Base-by-base conservation (phyloP, 2,888 invertebrate genomes). In the Litoditis marina region DNA sequence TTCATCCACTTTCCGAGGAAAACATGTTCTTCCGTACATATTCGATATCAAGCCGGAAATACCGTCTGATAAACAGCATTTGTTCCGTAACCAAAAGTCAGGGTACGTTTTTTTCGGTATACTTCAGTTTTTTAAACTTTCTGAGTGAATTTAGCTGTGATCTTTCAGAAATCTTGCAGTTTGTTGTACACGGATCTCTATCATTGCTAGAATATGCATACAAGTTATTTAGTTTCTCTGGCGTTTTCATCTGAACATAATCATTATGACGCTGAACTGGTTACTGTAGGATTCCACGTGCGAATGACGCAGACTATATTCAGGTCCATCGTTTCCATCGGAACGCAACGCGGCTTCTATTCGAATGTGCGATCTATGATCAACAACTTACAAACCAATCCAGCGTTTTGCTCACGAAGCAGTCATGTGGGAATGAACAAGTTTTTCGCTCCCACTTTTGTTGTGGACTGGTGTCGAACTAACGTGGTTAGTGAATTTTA, bases 401-500 rank as follows among this genome's bases (percentile, higher is more conserved):
- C 63, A 2, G 61, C 54, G 2, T 67, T 65, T 16, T 73, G 73
- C 44, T 36, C 51, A 22, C 63, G 52, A 11, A 46, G 67, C 0
- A 59, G 50, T 19, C 42, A 62, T 27, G 66, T 71, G 4, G 61
- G 58, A 28, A 67, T 80, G 63, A 77, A 80, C 60, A 66, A 72
- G 44, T 71, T 77, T 54, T 81, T 81, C 47, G 49, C 61, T 2
- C 69, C 71, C 4, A 58, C 66, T 1, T 79, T 81, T 58, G 60
- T 69, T 16, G 68, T 81, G 16, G 79, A 81, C 60, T 81, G 81
- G 81, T 81, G 81, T 64, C 63, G 68, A 47, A 76, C 78, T 36
- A 39, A 50, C 7, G n/a, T 80, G 63, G 80, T 79, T 30, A 68
- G 68, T 32, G n/a, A n/a, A n/a, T n/a, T n/a, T n/a, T n/a, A n/a